Base-by-base conservation (phyloP, 2,113 vertebrate species). In the Amblyornis subalaris region DNA sequence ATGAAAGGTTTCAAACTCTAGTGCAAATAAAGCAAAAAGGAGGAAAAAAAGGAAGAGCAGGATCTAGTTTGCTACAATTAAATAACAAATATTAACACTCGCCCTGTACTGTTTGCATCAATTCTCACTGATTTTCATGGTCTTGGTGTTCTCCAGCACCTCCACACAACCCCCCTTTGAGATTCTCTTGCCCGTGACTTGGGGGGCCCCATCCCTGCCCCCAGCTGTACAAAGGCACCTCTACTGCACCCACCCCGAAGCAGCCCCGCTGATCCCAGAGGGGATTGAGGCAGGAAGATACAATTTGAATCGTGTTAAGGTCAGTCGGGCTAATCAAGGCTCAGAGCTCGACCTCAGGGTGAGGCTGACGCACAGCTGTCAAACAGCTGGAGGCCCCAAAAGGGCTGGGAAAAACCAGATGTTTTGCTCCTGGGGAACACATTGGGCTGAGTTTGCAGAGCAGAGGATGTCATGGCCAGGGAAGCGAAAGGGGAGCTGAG, bases 1-100 rank as follows among this genome's bases (percentile, higher is more conserved):
- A 45, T 29, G 64, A 33, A 35, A 14, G 2, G 21, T 35, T n/a
- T 45, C 60, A 70, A 78, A 88, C 48, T 19, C 85, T 75, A 84
- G 87, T 91, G 91, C 94, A 96, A 96, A 86, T 28, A 54, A 86
- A 96, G 89, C 81, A 77, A 77, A 64, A 75, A 80, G 28, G 57
- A 73, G 36, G 26, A 66, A 38, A 14, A 69, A 84, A 80, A 89
- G 40, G 25, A 88, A 35, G 12, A 69, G 71, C 38, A 13, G 12
- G 50, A n/a, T 38, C 23, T 21, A 60, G 28, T 25, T 28, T 61
- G 64, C 71, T 70, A 31, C 86, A 87, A 14, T 94, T 93, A 90
- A 93, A 82, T 85, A 95, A 70, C 51, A 62, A 69, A 48, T 25
- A 91, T 10, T 44, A 31, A 47, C 72, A 40, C 48, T 92, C 2